Base-by-base conservation (phyloP, 2,113 vertebrate genomes). In the Loxodonta africana region DNA sequence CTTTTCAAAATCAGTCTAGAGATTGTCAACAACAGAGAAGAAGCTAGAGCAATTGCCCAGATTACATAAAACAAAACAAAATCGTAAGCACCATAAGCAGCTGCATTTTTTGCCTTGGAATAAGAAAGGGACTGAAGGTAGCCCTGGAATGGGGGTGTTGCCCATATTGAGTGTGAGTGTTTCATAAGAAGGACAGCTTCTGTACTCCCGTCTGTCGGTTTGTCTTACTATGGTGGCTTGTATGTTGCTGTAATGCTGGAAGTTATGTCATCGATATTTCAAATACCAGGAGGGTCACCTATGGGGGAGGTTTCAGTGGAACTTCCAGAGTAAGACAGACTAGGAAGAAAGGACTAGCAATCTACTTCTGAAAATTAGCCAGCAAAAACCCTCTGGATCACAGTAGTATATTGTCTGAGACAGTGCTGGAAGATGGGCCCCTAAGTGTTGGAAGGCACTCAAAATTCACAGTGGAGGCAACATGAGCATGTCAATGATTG, bases 91-190 rank as follows among this genome's bases (percentile, higher is more conserved):
- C 18, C 57, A 48, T 10, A 76, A 28, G 41, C 3, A 25, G 10
- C 21, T 92, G 10, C 37, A 30, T 83, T 53, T 62, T 76, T 65
- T 44, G 5, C 8, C 3, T 77, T 81, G 53, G 53, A 77, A 10
- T 23, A 15, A 33, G 51, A 73, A 33, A 88, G 46, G 15, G 1
- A 20, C 25, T 6, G 10, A 83, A 88, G 12, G 18, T 37, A 37
- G 73, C 60, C 6, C 28, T 21, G 23, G 33, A 5, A 17, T 37
- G 51, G 77, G 18, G 48, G 46, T 25, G 28, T 9, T 30, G 17
- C 5, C 14, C 12, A 6, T 0, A 1, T 25, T 57, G 21, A 87
- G 48, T 5, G 0, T 25, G 73, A 9, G 8, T 51, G 21, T 44
- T 69, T 76, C 23, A 37, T 6, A 12, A 17, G 8, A 53, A 80